Percentiles rank a stretch among this genome's conserved stretches.
Evolutionary conservation across 2,797 vertebrate genomes (phyloP).

Genomic region (Tiaroga cobitis): DNA sequence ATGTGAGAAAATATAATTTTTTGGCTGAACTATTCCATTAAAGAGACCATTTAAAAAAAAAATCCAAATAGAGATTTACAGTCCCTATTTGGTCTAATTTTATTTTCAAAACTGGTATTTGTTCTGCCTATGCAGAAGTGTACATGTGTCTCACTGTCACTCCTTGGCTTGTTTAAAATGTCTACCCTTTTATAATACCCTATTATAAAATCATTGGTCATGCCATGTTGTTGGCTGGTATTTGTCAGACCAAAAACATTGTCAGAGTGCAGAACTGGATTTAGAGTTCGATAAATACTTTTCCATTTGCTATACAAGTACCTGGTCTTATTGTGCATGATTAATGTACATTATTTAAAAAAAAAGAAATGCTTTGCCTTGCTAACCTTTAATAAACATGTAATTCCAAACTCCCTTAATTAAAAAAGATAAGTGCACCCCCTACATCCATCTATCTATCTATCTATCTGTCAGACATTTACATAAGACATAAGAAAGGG

Average conservation of each 20-base stretch:
- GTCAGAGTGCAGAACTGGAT: background rate
- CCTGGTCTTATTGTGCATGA: background rate
- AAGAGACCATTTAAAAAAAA: background rate
- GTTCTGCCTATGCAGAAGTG: background rate
- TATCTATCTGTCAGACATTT: background rate
- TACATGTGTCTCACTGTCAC: background rate
- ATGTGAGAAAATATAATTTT: background rate
- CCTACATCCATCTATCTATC: too few species aligned
- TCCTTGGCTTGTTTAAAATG: background rate
- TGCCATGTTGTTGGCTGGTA: slow-evolving; percentile 13
- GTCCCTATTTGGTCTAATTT: background rate
- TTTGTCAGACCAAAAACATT: slow-evolving; percentile 8
- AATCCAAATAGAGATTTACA: background rate
- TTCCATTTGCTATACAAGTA: background rate
- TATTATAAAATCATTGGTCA: slow-evolving; percentile 14
- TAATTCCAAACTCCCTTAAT: too few species aligned
- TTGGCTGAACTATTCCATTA: background rate
- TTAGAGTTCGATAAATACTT: background rate
- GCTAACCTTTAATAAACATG: too few species aligned
- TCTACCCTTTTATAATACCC: background rate
- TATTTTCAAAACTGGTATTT: background rate
- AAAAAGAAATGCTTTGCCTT: too few species aligned
- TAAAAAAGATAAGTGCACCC: too few species aligned
- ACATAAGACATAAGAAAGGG: background rate
- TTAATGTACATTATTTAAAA: too few species aligned